Base-by-base conservation (phyloP, 2,888 invertebrate species). In the Ectemnius cavifrons region DNA sequence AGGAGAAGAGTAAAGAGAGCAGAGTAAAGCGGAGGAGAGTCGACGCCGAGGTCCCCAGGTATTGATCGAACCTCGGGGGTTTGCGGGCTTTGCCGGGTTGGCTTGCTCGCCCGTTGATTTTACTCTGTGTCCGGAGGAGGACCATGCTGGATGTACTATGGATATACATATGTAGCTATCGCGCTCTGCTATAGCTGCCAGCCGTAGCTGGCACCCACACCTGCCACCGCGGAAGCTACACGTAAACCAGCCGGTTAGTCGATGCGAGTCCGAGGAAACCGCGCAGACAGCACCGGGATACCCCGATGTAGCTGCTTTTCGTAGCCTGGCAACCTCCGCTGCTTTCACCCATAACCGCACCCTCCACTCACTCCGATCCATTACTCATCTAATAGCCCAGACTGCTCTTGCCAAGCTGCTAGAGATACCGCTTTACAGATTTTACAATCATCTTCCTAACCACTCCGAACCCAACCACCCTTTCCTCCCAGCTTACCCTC, bases 271-370 rank as follows among this genome's bases (percentile, higher is more conserved):
- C 57, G 69, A 61, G 70, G 70, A 67, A 70, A 71, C 67, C 60
- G 67, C 58, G 65, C 65, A 49, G 70, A 71, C 67, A 63, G 47
- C 58, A 67, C 52, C 52, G 78, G 64, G 71, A 18, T 68, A 18
- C 47, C 83, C 80, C 80, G 77, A 84, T 85, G 86, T 89, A 85
- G 86, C 86, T 88, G 86, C 81, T 89, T 37, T 87, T 81, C 75
- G 89, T 89, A 86, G 75, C 89, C 82, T 85, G 80, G 89, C 89
- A 89, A 90, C 89, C 86, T 85, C 84, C 84, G 84, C 82, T 83
- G 82, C 86, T 87, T 87, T 84, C 83, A 87, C 84, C 86, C 84
- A 82, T 85, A 87, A 88, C 89, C 89, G 88, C 89, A 88, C 89
- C 89, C 89, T 86, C 84, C 85, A 83, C 86, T 85, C 82, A 84